Evolutionary conservation across 2,797 vertebrate genomes (phyloP), one percentile per base, ranked within the genome.

Genomic region (Lophotriccus pileatus): DNA sequence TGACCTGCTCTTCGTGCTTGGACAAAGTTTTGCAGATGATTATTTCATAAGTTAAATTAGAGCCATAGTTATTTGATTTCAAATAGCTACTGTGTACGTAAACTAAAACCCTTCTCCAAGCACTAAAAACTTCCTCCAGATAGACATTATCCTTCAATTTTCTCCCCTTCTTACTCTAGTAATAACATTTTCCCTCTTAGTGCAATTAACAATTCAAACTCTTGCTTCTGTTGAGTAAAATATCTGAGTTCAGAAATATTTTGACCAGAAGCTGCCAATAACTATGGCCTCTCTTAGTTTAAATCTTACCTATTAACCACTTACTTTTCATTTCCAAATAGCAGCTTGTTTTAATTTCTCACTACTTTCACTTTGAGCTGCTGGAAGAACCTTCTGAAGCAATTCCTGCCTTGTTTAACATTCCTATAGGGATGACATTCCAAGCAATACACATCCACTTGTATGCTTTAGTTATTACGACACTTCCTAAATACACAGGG

Each of bases 401-500:
- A 59, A 55, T 76, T 91, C 67, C 63, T 91, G 52, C 79, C 36
- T 82, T 50, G 36, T 39, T 73, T 82, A 73, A 69, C 63, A 66
- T 63, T 88, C 68, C 66, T 76, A 37, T 43, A 66, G 55, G 47
- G 39, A 73, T 84, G 67, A 55, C 32, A 81, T 75, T 75, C 46
- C 67, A 53, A 12, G 8, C 62, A 94, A 81, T 67, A 89, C n/a
- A 74, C 52, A 92, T 82, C 69, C 81, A 86, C 39, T 72, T 62
- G 58, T 6, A 82, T 43, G 79, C 78, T 79, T 96, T 76, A 78
- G 72, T 70, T 93, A 60, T 70, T 93, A 73, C 12, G 47, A 84
- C 64, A 84, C 76, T 58, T 82, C 53, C 74, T 96, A 95, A 91
- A 95, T 37, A 92, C 34, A 94, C 72, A 91, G 39, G 34, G 12